Evolutionary conservation across 2,797 vertebrate genomes (phyloP), one percentile per base, ranked within the genome.

Genomic region (Okamejei kenojei): DNA sequence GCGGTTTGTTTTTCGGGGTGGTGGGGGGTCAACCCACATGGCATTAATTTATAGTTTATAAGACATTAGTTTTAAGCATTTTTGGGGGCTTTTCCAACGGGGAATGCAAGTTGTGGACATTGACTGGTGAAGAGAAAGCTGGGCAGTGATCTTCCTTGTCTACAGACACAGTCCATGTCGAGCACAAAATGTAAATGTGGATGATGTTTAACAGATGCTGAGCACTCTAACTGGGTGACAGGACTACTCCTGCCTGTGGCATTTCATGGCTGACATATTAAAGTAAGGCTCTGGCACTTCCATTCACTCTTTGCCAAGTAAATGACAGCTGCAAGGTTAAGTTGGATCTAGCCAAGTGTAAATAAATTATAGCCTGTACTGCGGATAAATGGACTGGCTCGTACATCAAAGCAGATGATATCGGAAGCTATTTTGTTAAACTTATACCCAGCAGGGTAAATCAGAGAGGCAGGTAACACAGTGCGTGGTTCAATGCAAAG

Each of bases 361-460:
- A 88, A 35, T n/a, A 65, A 63, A n/a, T 88, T 88, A 65, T 68
- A 32, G 84, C 8, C 61, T 88, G 84, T 68, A 88, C 1, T n/a
- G 82, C 10, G 61, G 82, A 88, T 65, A n/a, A 68, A 63, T 8
- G 8, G 32, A 65, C 65, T 68, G 45, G 63, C 63, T 17, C 17
- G 63, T 88, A 68, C 63, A 88, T 88, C 84, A 88, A 68, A 88
- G n/a, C 61, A 68, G 84, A 88, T 88, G 61, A 68, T 88, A 88
- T 88, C 21, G 32, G 32, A 88, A 68, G 84, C 63, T 45, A 68
- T 2, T 17, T 9, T 68, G 63, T 68, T 88, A 68, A 68, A 68
- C 29, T n/a, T 68, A n/a, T 68, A n/a, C 61, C 63, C 63, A 68
- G 84, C 84, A 68, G 84, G 63, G 2, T 68, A 15, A 7, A 68